Conservation (phyloP, 92 coral and sea anemone species). For the Palythoa grandis region DNA sequence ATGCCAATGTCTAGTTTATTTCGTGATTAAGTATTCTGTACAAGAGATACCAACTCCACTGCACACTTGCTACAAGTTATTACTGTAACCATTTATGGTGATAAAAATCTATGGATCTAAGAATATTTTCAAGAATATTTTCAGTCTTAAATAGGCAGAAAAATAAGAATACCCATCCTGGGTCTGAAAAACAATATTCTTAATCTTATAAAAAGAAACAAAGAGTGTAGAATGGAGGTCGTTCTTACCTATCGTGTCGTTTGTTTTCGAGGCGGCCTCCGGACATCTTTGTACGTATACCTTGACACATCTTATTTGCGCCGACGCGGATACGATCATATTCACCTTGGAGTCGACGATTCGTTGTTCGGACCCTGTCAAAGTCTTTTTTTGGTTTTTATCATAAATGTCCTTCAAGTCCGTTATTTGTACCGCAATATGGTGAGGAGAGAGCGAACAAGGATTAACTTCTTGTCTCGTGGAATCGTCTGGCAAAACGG, state of each 20-base stretch:
- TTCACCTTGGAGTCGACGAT: conserved; percentile 61
- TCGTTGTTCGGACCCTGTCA: conserved; percentile 69
- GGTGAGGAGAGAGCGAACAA: background rate
- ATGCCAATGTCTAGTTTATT: too few species aligned
- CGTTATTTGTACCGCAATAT: conserved; percentile 50
- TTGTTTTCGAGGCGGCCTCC: conserved; percentile 74
- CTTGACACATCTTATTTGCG: conserved; percentile 57
- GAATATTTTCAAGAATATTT: too few species aligned
- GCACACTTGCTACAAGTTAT: too few species aligned
- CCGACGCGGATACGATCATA: conserved; percentile 61
- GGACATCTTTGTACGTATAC: conserved; percentile 85
- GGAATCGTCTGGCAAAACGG: background rate
- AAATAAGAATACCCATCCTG: too few species aligned
- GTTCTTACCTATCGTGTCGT: conserved; percentile 60
- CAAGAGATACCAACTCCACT: too few species aligned
- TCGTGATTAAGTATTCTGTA: too few species aligned
- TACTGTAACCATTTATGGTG: too few species aligned
- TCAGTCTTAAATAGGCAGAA: too few species aligned
- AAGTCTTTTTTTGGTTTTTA: conserved; percentile 69
- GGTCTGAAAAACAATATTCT: too few species aligned
- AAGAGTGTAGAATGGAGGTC: background rate
- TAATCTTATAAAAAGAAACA: too few species aligned
- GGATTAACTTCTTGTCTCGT: background rate
- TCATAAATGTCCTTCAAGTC: conserved; percentile 82
- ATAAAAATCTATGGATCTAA: too few species aligned